Conservation (phyloP, 2,888 invertebrate genomes). For the Leptinotarsa haldemani region DNA sequence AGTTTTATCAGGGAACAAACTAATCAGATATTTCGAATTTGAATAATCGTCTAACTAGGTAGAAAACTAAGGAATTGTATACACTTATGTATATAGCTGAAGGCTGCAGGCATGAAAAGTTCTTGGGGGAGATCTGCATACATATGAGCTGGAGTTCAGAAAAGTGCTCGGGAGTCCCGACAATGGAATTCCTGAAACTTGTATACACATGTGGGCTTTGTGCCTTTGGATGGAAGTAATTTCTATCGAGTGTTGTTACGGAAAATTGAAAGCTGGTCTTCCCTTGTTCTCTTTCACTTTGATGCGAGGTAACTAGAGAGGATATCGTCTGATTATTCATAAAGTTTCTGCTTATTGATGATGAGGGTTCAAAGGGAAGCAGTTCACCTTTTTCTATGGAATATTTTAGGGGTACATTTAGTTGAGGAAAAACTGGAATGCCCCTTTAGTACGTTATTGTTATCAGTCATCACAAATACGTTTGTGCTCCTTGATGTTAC, state of each 20-base stretch:
- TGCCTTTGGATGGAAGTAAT: background rate
- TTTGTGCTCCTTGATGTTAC: too few species aligned
- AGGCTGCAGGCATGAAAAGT: constrained; percentile 29
- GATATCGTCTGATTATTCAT: too few species aligned
- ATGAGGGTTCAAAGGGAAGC: too few species aligned
- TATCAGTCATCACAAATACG: too few species aligned
- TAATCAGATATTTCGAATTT: constrained; percentile 35
- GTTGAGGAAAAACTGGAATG: too few species aligned
- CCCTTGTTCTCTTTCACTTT: background rate
- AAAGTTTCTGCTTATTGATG: too few species aligned
- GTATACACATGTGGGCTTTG: background rate
- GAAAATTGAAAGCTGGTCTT: background rate
- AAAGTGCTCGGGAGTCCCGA: constrained; percentile 31
- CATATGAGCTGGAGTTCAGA: constrained; percentile 34
- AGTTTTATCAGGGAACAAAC: constrained; percentile 11
- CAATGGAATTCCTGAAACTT: constrained; percentile 32
- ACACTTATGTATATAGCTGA: constrained; percentile 26
- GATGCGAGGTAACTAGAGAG: background rate
- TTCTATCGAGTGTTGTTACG: background rate
- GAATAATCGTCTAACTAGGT: constrained; percentile 32
- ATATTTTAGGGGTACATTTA: too few species aligned
- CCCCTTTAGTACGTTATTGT: too few species aligned
- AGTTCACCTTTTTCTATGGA: too few species aligned
- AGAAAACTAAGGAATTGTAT: constrained; percentile 35
- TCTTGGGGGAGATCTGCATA: constrained; percentile 35